A percentile compares a stretch with the other conserved stretches of the same genome.
Conservation (phyloP, 2,797 vertebrate genomes). For the Periparus ater region DNA sequence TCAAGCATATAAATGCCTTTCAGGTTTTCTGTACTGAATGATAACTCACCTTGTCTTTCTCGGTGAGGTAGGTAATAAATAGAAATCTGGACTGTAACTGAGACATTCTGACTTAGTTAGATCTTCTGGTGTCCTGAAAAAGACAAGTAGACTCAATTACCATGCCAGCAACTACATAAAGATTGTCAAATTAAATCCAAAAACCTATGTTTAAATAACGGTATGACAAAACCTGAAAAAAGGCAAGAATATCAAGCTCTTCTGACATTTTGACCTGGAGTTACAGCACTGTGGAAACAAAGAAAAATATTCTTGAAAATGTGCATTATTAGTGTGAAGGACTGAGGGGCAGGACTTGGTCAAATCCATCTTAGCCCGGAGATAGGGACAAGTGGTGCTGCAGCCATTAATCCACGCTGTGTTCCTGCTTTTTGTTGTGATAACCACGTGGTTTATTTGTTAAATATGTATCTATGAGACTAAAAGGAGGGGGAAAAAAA, state of each 20-base stretch:
- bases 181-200: slow-evolving; percentile 79
- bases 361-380: slow-evolving; percentile 18
- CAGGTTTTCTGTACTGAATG: slow-evolving; percentile 80
- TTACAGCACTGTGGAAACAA: neutral
- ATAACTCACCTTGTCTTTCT: slow-evolving; percentile 92
- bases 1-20: slow-evolving; percentile 72
- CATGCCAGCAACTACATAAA: slow-evolving; percentile 77
- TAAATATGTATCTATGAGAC: neutral
- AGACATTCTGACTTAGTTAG: slow-evolving; percentile 90
- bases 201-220: slow-evolving; percentile 39
- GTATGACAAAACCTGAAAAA: slow-evolving; percentile 16
- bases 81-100: slow-evolving; percentile 74
- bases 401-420: neutral
- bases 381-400: neutral
- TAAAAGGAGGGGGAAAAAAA: neutral
- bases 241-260: slow-evolving; percentile 80
- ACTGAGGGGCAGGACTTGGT: neutral
- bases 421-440: neutral
- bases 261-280: slow-evolving; percentile 74
- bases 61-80: slow-evolving; percentile 87
- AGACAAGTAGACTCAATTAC: slow-evolving; percentile 92
- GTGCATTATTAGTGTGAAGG: neutral
- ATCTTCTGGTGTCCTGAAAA: slow-evolving; percentile 85
- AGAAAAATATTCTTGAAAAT: slow-evolving; percentile 2
- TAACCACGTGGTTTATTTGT: neutral